Base-by-base conservation (phyloP, 92 coral and sea anemone species). In the Bergia sp. region DNA sequence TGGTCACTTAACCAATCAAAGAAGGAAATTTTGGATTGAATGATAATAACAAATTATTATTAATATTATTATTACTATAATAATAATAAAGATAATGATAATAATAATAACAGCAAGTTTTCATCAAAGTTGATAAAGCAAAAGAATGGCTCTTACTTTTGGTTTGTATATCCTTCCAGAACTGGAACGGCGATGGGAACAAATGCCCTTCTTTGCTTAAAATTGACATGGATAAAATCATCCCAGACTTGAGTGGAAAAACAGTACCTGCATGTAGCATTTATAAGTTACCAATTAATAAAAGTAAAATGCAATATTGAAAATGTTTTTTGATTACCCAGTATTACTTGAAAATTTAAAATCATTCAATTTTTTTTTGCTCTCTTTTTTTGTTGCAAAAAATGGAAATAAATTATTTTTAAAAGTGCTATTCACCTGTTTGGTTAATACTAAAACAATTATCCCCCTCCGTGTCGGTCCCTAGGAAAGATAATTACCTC, bases 111-210 rank as follows among this genome's bases (percentile, higher is more conserved):
- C 11, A 57, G 12, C 44, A 80, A 5, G 44, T 11, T 37, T 80
- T 37, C 21, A 13, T 1, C 13, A 53, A 2, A 0, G 8, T 18
- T 36, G 6, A 37, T 4, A 55, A 11, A 53, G 45, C 3, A 65
- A 39, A 57, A 18, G 18, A n/a, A 61, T 23, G 15, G 1, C 16
- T n/a, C 94, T 89, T 89, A 92, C 94, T 89, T 43, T 76, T 89
- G 43, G 80, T 53, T 40, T 89, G 89, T 72, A 90, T 90, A 13
- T 95, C 96, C 74, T 72, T 90, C 99, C 99, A 97, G 79, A 97
- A 97, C 87, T 92, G 96, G 64, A 96, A 90, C 12, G 99, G 99
- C 0, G 99, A 97, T 12, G 97, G 96, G 77, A 97, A 97, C 67
- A 97, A 85, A 82, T 95, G 96, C 5, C 98, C 99, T 41, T 95